Base-by-base conservation (phyloP, 2,113 vertebrate genomes). In the Oncorhynchus nerka region DNA sequence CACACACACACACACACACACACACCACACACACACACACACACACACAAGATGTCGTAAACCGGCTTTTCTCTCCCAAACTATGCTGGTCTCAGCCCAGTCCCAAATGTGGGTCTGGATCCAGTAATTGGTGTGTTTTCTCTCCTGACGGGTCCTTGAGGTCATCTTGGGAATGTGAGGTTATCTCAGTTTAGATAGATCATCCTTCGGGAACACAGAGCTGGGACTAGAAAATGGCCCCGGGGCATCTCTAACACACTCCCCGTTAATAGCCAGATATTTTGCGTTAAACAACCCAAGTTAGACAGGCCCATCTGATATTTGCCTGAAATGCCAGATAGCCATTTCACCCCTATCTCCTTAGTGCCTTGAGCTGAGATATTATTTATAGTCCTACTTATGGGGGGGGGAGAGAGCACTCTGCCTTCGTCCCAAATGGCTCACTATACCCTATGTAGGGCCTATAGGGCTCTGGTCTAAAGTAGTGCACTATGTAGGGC, bases 341-440 rank as follows among this genome's bases (percentile, higher is more conserved):
- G 39, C 39, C 39, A 39, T 1, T 39, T 8, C 39, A 39, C 39
- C 39, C 8, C 39, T 39, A 8, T 8, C 2, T 2, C 39, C 39
- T 2, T 39, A n/a, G 3, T 39, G 32, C 16, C 19, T 34, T 32
- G 67, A 34, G 68, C 9, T 45, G 64, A 39, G 26, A 55, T 24
- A 5, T 68, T 30, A 15, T 51, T 20, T 45, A 39, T 15, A 48
- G 20, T 61, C 61, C 71, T 49, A 57, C 5, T 70, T 66, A 79
- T 79, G 75, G 78, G 76, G 78, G 76, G 75, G 78, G 73, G 26
- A 51, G 9, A 11, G 24, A 59, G 7, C 34, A 34, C 32, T 39
- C 34, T 39, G 7, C 34, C 34, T 39, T 39, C 34, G 7, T 8
- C 7, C 34, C 34, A 39, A 39, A 39, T 39, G 8, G 39, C 39